Conservation (phyloP, 2,888 invertebrate species). For the Epistrophe eligans region DNA sequence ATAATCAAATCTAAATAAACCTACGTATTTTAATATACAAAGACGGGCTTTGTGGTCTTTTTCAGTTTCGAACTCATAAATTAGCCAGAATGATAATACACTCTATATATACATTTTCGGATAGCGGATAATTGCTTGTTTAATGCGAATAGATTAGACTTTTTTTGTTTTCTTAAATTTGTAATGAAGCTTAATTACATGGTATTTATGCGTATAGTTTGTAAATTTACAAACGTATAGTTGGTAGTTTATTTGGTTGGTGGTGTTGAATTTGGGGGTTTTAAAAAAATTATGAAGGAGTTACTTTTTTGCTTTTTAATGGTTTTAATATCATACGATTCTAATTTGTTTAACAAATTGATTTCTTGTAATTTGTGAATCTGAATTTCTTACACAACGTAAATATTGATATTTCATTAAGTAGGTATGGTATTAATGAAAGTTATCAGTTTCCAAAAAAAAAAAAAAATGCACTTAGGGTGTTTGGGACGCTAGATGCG, state of each 20-base stretch:
- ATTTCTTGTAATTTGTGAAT: too few species aligned
- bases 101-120: background rate
- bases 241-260: background rate
- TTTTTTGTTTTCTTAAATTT: background rate
- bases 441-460: too few species aligned
- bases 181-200: constrained; percentile 14
- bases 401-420: too few species aligned
- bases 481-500: too few species aligned
- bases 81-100: constrained; percentile 2
- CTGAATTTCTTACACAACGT: too few species aligned
- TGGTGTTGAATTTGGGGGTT: background rate
- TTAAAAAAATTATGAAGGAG: too few species aligned
- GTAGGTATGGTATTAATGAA: too few species aligned
- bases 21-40: background rate
- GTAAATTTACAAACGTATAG: background rate
- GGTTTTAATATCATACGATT: background rate
- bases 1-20: constrained; percentile 31
- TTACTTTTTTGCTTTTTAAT: background rate
- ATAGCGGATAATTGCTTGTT: constrained; percentile 33
- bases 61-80: constrained; percentile 2
- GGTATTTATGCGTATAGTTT: constrained; percentile 1
- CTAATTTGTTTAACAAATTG: too few species aligned
- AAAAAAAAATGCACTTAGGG: too few species aligned
- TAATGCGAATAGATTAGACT: constrained; percentile 2
- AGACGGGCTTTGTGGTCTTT: background rate